Percentiles rank a stretch among this genome's conserved stretches.
Evolutionary conservation across 35 echinoderm and acorn worm genomes (phyloP).

Genomic region (Ophiothrix spiculata): DNA sequence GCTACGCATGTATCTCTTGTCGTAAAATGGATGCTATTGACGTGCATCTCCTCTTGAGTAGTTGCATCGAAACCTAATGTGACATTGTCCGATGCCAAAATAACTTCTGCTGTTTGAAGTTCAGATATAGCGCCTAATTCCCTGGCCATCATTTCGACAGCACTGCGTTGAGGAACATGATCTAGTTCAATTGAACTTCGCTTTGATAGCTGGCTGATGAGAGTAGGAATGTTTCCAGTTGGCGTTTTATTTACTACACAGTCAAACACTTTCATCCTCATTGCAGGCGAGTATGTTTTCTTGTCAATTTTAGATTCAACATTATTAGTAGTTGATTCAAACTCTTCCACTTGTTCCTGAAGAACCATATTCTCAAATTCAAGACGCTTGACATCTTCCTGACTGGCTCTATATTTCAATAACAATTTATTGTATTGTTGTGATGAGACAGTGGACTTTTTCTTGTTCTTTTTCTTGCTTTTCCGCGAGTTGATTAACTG

Average conservation of each 20-base stretch:
- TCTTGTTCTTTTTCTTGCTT: neutral
- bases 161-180: constrained; percentile 46
- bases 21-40: constrained; percentile 55
- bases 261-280: constrained; percentile 51
- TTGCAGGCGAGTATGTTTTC: constrained; percentile 41
- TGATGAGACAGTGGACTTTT: constrained; percentile 10
- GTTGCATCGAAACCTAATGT: constrained; percentile 51
- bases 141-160: constrained; percentile 48
- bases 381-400: constrained; percentile 25
- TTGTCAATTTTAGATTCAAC: neutral
- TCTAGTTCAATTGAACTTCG: constrained; percentile 30
- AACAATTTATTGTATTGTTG: neutral
- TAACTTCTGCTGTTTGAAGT: constrained; percentile 31
- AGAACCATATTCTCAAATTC: constrained; percentile 45
- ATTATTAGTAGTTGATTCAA: constrained; percentile 19
- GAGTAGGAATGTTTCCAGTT: constrained; percentile 46
- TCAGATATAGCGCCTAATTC: constrained; percentile 55
- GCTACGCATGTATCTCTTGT: constrained; percentile 19
- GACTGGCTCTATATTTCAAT: constrained; percentile 27
- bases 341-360: constrained; percentile 45
- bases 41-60: constrained; percentile 44
- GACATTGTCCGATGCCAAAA: constrained; percentile 28
- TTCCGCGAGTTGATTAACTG: neutral
- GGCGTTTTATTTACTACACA: constrained; percentile 49
- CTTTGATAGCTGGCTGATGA: neutral